Base-by-base conservation (phyloP, 2,888 invertebrate genomes). In the Incurvaria masculella region DNA sequence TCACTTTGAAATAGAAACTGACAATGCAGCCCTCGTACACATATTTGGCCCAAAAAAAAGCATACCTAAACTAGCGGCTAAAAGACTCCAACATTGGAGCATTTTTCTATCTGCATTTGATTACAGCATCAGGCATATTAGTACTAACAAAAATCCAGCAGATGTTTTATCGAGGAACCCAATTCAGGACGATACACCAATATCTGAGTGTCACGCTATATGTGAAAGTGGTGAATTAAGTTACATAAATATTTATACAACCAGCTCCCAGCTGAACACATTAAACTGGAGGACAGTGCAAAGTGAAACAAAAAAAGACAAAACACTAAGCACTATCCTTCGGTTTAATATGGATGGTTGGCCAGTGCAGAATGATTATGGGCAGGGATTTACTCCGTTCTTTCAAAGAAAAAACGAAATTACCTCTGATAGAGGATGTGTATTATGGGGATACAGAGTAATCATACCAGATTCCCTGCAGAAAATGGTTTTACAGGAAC, bases 51-150 rank as follows among this genome's bases (percentile, higher is more conserved):
- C 59, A 1, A 58, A 51, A 14, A 61, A 61, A 49, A 49, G 57
- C 11, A 60, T 61, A 14, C 61, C 62, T 41, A 53, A 57, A 47
- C 59, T 63, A 58, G 59, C 62, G 10, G 61, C 62, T 0, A 61
- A 58, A 44, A 16, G 56, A 16, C 17, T 56, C 8, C 57, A 58
- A 33, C 55, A 58, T 42, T 58, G 53, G 46, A 51, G 56, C 4
- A 57, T 56, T n/a, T 58, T 57, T 46, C 43, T 58, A 3, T 54
- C 54, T 23, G 51, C 47, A 23, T 55, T 53, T 44, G 46, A 42
- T 4, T 55, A 56, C 42, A 51, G 40, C 42, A 47, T 57, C 2
- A 47, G 40, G 45, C 51, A 56, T 44, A 55, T 56, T 3, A 43
- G 40, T 23, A 46, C 52, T 8, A 5, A 45, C 2, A 21, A 14